Conservation (phyloP, 1,140 invertebrate genomes). For the Samia ricini region DNA sequence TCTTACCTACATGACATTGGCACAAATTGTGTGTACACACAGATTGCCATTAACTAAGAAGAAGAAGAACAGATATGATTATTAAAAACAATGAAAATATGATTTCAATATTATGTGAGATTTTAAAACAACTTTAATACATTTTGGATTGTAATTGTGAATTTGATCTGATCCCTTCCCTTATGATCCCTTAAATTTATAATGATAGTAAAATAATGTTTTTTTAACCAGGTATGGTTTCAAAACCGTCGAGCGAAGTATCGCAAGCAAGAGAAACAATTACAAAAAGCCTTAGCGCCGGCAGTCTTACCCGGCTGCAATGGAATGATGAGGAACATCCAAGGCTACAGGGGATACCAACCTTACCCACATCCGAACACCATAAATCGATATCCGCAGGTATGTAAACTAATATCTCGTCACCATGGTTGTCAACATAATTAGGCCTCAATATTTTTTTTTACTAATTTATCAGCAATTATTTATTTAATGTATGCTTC, state of each 20-base stretch:
- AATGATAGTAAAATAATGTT: neutral
- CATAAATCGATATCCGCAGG: conserved; percentile 97
- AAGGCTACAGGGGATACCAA: conserved; percentile 94
- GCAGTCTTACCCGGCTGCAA: conserved; percentile 95
- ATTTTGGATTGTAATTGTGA: no score
- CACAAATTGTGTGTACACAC: no score
- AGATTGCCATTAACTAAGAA: no score
- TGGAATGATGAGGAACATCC: conserved; percentile 98
- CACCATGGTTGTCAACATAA: conserved; percentile 23
- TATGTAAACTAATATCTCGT: conserved; percentile 45
- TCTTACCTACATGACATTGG: no score
- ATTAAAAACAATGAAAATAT: conserved; percentile 2
- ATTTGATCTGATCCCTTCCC: no score
- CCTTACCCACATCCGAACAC: conserved; percentile 95
- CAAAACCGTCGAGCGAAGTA: conserved; percentile 99
- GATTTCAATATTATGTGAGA: no score
- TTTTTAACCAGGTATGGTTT: conserved; percentile 91
- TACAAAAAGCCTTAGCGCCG: conserved; percentile 95
- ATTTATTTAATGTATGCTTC: no score
- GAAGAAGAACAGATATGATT: no score
- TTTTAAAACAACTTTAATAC: no score
- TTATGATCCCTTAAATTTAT: neutral
- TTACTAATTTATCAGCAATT: neutral
- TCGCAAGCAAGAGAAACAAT: conserved; percentile 97
- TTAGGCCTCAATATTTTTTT: neutral